Evolutionary conservation across 2,113 vertebrate genomes (phyloP), one percentile per base, ranked within the genome.

Genomic region (Sylvia atricapilla): DNA sequence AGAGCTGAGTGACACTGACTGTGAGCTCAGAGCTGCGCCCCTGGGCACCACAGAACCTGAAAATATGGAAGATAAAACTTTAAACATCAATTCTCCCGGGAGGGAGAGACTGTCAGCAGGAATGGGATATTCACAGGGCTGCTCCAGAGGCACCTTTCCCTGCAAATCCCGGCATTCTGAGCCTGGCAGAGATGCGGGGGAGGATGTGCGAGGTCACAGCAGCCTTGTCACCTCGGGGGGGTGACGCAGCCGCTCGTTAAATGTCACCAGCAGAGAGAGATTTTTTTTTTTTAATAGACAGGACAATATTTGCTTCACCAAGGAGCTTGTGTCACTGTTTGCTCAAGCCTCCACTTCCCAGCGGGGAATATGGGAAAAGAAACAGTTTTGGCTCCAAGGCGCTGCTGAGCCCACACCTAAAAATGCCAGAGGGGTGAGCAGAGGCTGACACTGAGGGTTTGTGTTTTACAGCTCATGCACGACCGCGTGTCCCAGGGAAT

Each of bases 261-360:
- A 87, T 44, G 90, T 64, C 95, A 93, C 15, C 52, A 7, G 14
- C 28, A n/a, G 24, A 33, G 27, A 46, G 11, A 5, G 64, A 47
- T 37, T 37, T 37, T 74, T 50, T 49, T 39, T 24, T 46, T 49
- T 49, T 49, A 49, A 63, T 17, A 63, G 63, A 75, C 78, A 93
- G 33, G 69, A n/a, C 64, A 67, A 19, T 30, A 75, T 59, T 64
- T 91, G 66, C 62, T 55, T 93, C 81, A 41, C 18, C 35, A 14
- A 75, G 56, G 56, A 79, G 78, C n/a, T 55, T 28, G 44, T 44
- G 78, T 93, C 72, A 64, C 78, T 94, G 87, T 94, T 96, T 96
- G 95, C 82, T 87, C 64, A 93, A 75, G 49, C 9, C 22, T 41
- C 60, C 27, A 9, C 43, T 30, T 70, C 56, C 50, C 11, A 60